A percentile compares a stretch with the other conserved stretches of the same genome.
Evolutionary conservation across 2,113 vertebrate genomes (phyloP).

Genomic region (Bambusicola thoracicus): DNA sequence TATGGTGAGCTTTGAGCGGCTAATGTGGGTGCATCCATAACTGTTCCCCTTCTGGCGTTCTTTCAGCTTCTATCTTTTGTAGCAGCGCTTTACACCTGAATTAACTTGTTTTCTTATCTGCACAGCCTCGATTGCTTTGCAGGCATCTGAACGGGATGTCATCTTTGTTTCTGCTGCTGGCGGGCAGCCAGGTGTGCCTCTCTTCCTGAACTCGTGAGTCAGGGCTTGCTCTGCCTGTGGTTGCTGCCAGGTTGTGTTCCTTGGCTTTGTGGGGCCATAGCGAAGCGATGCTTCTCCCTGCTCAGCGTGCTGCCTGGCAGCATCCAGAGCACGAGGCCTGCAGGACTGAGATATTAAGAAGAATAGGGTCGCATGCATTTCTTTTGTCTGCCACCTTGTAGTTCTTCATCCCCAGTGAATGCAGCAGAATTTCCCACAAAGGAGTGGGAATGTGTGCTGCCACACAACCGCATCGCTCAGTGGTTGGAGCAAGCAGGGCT

Average conservation of each 20-base stretch:
- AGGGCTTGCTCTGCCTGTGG: not conserved
- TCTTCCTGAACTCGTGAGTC: not conserved
- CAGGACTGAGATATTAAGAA: too few species aligned
- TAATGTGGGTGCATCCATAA: not conserved
- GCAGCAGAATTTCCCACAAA: accelerated
- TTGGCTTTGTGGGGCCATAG: not conserved
- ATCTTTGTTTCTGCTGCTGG: not conserved
- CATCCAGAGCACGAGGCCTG: not conserved
- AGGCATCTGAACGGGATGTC: not conserved
- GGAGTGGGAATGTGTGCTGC: not conserved
- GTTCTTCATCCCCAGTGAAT: not conserved
- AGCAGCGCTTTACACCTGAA: not conserved
- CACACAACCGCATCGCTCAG: accelerated
- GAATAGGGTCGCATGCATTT: not conserved
- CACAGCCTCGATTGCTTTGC: not conserved
- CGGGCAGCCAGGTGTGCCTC: slow-evolving; percentile 24
- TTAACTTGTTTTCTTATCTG: slow-evolving; percentile 16
- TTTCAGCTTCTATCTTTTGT: accelerated
- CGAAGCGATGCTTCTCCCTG: not conserved
- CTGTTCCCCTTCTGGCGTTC: not conserved
- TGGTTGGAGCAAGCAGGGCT: not conserved
- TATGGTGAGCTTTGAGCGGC: not conserved
- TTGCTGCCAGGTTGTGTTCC: not conserved
- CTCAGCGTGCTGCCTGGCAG: not conserved
- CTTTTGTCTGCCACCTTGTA: accelerated